phyloP scores from a whole-genome alignment of 2,113 vertebrate species.

The Plecturocebus donacophilus region DNA sequence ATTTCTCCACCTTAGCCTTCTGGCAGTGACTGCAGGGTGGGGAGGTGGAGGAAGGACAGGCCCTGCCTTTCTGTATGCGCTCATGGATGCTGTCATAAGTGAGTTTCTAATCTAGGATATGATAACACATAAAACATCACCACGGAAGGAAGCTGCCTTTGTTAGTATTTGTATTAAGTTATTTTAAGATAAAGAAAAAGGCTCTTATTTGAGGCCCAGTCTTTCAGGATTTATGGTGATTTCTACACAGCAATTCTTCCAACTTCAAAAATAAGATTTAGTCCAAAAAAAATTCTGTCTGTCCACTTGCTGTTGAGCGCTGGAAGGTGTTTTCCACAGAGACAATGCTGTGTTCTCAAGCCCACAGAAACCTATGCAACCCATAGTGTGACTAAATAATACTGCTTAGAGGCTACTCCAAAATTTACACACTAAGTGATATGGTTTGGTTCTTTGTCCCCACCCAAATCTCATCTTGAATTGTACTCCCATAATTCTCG shows the following conservation, averaged over 20 bases:
- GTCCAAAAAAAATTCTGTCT: background rate
- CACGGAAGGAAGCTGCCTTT: background rate
- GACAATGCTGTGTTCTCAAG: fast-evolving
- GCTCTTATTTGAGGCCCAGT: background rate
- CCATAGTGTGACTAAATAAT: fast-evolving
- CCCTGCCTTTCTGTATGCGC: background rate
- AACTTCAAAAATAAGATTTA: background rate
- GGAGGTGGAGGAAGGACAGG: background rate
- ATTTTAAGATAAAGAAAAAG: background rate
- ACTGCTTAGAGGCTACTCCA: too few species aligned
- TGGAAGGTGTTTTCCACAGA: background rate
- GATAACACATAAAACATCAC: background rate
- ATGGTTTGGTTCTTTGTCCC: too few species aligned
- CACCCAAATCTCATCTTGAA: too few species aligned
- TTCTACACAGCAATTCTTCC: background rate
- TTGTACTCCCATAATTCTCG: too few species aligned
- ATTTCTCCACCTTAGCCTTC: too few species aligned
- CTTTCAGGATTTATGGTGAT: background rate
- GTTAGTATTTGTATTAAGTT: background rate
- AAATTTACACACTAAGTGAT: background rate
- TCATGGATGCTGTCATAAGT: background rate
- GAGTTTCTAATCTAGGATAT: background rate
- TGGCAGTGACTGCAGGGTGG: fast-evolving
- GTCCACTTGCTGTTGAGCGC: fast-evolving
- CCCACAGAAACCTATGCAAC: background rate